Conservation (phyloP, 2,797 vertebrate species). For the Sebastes jordani region DNA sequence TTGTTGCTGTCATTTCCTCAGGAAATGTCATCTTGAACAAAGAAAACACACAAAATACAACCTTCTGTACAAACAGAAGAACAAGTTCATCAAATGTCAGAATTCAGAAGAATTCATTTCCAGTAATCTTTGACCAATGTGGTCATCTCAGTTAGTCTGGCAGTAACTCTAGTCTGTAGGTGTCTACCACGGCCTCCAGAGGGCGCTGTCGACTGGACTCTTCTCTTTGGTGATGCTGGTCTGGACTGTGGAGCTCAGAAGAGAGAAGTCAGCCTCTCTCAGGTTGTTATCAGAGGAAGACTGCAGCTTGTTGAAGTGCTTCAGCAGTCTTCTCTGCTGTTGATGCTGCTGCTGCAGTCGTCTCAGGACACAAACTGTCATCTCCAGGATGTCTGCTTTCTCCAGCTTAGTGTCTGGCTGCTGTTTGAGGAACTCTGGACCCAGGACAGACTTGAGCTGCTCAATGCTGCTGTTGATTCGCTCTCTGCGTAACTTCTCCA, state of each 20-base stretch:
- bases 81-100: not conserved
- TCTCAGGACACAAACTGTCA: slow-evolving; percentile 67
- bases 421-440: slow-evolving; percentile 77
- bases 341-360: slow-evolving; percentile 9
- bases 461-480: slow-evolving; percentile 61
- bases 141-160: slow-evolving; percentile 1
- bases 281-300: slow-evolving; percentile 45
- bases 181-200: slow-evolving; percentile 72
- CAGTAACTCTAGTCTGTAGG: not conserved
- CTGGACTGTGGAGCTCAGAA: slow-evolving; percentile 32
- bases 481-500: slow-evolving; percentile 83
- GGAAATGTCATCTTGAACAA: slow-evolving; percentile 27
- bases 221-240: slow-evolving; percentile 33
- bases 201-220: slow-evolving; percentile 24
- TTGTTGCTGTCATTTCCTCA: slow-evolving; percentile 74
- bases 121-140: slow-evolving; percentile 31
- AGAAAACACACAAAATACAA: not conserved
- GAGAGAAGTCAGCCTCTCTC: slow-evolving; percentile 37
- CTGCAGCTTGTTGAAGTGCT: slow-evolving; percentile 52
- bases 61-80: not conserved
- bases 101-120: not conserved
- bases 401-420: slow-evolving; percentile 81
- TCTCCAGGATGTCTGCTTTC: slow-evolving; percentile 83
- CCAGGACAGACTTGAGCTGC: slow-evolving; percentile 50
- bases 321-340: slow-evolving; percentile 45